Conservation (phyloP, 2,888 invertebrate genomes). For the Tipula unca region DNA sequence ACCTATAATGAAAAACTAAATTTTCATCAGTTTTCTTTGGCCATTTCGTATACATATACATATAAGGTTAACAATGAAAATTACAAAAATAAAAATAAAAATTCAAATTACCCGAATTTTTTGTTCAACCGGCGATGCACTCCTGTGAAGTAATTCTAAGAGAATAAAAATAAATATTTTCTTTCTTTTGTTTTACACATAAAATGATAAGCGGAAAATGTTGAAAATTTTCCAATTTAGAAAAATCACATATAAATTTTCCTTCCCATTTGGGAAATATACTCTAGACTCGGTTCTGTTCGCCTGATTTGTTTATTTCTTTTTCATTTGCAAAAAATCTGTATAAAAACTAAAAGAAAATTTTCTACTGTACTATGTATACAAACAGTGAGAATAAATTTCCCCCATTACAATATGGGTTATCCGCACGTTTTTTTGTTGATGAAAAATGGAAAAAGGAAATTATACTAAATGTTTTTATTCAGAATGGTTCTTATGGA, state of each 20-base stretch:
- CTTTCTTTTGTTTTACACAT: not conserved
- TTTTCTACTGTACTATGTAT: too few relatives aligned
- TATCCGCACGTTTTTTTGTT: not conserved
- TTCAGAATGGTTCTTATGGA: not conserved
- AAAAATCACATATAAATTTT: not conserved
- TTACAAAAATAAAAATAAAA: too few relatives aligned
- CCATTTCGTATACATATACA: too few relatives aligned
- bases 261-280: not conserved
- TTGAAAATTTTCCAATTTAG: not conserved
- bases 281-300: not conserved
- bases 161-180: not conserved
- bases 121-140: not conserved
- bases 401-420: not conserved
- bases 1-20: not conserved
- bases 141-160: not conserved
- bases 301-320: not conserved
- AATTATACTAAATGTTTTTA: not conserved
- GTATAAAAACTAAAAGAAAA: not conserved
- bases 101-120: too few relatives aligned
- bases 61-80: not conserved
- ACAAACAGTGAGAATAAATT: too few relatives aligned
- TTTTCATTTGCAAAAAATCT: not conserved
- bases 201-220: not conserved
- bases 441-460: conserved; percentile 14
- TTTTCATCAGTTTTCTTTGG: not conserved